Conservation (phyloP, 92 coral and sea anemone genomes). For the Epizoanthus illoricatus region DNA sequence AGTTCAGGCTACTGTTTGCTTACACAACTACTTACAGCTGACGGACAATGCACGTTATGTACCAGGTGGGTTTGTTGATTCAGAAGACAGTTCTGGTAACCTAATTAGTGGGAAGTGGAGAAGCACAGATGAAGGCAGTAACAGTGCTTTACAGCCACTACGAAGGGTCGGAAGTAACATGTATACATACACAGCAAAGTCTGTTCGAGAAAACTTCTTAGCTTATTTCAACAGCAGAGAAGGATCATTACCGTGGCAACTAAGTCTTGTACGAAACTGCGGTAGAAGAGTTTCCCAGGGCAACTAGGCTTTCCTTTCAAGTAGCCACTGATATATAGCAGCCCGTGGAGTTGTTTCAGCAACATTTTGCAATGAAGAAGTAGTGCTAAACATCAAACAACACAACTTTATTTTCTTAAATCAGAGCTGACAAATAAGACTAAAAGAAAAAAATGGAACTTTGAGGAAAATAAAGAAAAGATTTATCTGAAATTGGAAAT, state of each 20-base stretch:
- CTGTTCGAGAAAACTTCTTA: slow-evolving; percentile 30
- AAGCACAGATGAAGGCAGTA: slow-evolving; percentile 2
- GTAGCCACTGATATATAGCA: neutral
- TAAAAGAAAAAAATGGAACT: no score
- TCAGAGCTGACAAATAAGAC: neutral
- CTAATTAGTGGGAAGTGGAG: slow-evolving; percentile 37
- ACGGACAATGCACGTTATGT: slow-evolving; percentile 39
- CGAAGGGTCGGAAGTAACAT: slow-evolving; percentile 29
- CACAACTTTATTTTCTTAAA: neutral
- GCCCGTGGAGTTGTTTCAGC: neutral
- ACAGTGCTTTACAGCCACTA: slow-evolving; percentile 23
- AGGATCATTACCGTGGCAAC: slow-evolving; percentile 45
- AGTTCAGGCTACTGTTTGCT: slow-evolving; percentile 39
- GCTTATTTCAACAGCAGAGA: slow-evolving; percentile 20
- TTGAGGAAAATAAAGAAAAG: no score
- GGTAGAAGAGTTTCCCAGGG: slow-evolving; percentile 30
- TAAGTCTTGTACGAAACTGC: slow-evolving; percentile 20
- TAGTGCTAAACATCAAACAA: slow-evolving; percentile 13
- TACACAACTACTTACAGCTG: slow-evolving; percentile 25
- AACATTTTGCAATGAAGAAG: slow-evolving; percentile 1
- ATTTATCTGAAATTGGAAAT: no score
- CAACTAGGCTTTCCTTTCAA: neutral
- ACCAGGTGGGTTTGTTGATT: slow-evolving; percentile 38
- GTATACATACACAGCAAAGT: slow-evolving; percentile 38
- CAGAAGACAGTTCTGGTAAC: slow-evolving; percentile 17